A percentile compares a stretch with the other conserved stretches of the same genome.
These are phyloP conservation scores for Ectropis crepuscularia DNA, from an alignment of 2,888 invertebrate species.

Conservation along the genomic window DNA sequence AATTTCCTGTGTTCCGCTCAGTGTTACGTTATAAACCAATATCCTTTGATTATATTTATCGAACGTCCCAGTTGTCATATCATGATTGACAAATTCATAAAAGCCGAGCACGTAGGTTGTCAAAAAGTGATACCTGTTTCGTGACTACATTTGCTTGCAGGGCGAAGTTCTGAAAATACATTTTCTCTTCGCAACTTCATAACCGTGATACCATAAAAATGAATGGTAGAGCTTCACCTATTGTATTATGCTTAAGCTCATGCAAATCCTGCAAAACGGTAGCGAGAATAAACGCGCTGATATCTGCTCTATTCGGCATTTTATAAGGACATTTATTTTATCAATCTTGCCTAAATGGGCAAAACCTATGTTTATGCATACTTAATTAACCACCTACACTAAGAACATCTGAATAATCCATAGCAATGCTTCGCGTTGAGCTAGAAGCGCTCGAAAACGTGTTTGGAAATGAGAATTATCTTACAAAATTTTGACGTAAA, in stretches of 20 bases:
- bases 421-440: too few relatives aligned
- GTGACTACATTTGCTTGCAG: constrained; percentile 5
- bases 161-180: constrained; percentile 14
- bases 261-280: constrained; percentile 21
- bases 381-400: too few relatives aligned
- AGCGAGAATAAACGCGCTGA: constrained; percentile 5
- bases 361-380: too few relatives aligned
- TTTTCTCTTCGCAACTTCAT: constrained; percentile 21
- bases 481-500: too few relatives aligned
- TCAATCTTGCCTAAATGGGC: too few relatives aligned
- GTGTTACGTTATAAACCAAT: not conserved
- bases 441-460: too few relatives aligned
- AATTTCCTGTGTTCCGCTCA: not conserved
- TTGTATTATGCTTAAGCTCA: constrained; percentile 23
- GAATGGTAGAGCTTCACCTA: constrained; percentile 20
- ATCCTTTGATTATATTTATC: not conserved
- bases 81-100: constrained; percentile 16
- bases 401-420: too few relatives aligned
- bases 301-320: constrained; percentile 11
- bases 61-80: constrained; percentile 1
- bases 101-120: constrained; percentile 5
- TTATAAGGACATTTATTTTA: too few relatives aligned
- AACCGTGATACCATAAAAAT: constrained; percentile 24
- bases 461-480: too few relatives aligned
- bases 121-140: constrained; percentile 7